Evolutionary conservation across 2,797 vertebrate genomes (phyloP), one percentile per base, ranked within the genome.

Genomic region (Falco concolor): DNA sequence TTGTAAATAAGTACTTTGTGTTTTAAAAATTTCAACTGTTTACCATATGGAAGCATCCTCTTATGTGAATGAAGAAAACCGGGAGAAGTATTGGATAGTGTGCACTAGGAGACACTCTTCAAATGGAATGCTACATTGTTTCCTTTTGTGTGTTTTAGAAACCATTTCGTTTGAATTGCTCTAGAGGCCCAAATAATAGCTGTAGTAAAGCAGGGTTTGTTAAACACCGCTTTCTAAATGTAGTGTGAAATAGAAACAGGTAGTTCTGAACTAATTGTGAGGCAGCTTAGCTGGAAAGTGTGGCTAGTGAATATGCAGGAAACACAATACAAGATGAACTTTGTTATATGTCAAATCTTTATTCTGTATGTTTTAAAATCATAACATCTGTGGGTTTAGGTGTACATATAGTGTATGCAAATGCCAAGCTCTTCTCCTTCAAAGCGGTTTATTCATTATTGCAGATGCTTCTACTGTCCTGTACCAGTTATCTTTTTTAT

Each of bases 341-440:
- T 53, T 7, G 12, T 96, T 96, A 27, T 87, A 40, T 74, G 57
- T 75, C 87, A 94, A 67, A 72, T 87, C 76, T 97, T 97, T 97
- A 97, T 97, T 97, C 14, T 68, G 23, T 93, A 42, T 1, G 4
- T 45, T 74, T 95, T 67, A 90, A 81, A 89, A 81, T 94, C 10
- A 1, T 86, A 92, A 70, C 73, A 83, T 94, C 67, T 38, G n/a
- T 77, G 76, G 32, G 34, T 65, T 84, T 79, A 84, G 50, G 68
- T 52, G 24, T 67, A 47, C 0, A 0, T 13, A 2, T 77, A 74
- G 40, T 65, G 67, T 84, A 68, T 57, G 50, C 6, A 34, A 94
- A 69, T 4, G 1, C 24, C 64, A 64, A 59, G 56, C 36, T 95
- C 74, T 79, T 95, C 80, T 83, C 28, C 45, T 45, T 95, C 89